Conservation (phyloP, 2,888 invertebrate species). For the Dolomedes plantarius region DNA sequence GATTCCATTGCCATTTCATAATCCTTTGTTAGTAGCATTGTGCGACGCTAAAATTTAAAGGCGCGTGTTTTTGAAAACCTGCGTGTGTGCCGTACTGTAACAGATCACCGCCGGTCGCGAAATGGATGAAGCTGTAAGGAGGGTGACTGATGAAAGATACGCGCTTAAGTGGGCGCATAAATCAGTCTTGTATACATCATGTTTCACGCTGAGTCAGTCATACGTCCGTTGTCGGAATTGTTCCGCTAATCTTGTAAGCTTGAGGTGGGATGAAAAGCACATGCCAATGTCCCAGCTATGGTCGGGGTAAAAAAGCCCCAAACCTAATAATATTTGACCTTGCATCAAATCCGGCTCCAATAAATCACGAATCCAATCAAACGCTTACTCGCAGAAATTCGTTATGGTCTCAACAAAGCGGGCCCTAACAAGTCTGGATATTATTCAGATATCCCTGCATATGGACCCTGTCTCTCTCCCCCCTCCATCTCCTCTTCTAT, state of each 20-base stretch:
- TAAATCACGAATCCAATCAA: slow-evolving; percentile 67
- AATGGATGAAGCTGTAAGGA: no score
- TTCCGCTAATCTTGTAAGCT: neutral
- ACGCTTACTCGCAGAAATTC: slow-evolving; percentile 54
- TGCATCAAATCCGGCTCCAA: neutral
- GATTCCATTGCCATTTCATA: no score
- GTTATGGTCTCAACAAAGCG: slow-evolving; percentile 36
- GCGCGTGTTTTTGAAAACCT: no score
- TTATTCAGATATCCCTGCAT: slow-evolving; percentile 47
- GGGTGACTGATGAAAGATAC: no score
- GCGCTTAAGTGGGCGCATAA: no score
- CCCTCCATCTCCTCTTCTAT: neutral
- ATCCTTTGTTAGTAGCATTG: no score
- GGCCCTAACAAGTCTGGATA: slow-evolving; percentile 47
- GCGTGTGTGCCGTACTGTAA: no score
- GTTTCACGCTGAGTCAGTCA: neutral
- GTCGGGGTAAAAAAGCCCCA: neutral
- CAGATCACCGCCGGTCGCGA: no score
- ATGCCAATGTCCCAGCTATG: neutral
- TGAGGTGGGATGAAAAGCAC: neutral
- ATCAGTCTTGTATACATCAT: neutral
- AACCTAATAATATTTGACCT: slow-evolving; percentile 14
- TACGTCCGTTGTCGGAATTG: neutral
- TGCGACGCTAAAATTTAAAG: no score
- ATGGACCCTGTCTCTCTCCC: slow-evolving; percentile 29